Percentiles rank a stretch among this genome's conserved stretches.
Evolutionary conservation across 2,113 vertebrate species (phyloP).

Genomic region (Hoplias malabaricus): DNA sequence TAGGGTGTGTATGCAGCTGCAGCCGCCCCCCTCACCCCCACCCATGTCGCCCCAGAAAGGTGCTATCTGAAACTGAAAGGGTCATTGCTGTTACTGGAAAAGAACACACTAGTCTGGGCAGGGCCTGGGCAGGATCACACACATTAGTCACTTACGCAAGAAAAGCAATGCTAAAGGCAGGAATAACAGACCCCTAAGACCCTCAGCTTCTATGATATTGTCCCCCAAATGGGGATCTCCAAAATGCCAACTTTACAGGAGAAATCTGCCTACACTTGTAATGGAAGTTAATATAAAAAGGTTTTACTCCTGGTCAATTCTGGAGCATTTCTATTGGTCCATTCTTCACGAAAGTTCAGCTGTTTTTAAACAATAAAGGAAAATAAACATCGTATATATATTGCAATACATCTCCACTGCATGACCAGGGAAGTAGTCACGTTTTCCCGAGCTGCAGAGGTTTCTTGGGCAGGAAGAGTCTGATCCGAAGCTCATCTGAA

Average conservation of each 20-base stretch:
- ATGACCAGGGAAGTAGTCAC: conserved; percentile 2
- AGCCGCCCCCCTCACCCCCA: too few species aligned
- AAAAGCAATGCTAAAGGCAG: background rate
- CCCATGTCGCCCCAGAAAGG: background rate
- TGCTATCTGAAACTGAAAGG: background rate
- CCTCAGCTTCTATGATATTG: background rate
- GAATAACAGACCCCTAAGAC: background rate
- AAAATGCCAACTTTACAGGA: too few species aligned
- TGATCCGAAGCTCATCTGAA: background rate
- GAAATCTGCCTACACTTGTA: too few species aligned
- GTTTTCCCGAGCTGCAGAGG: conserved; percentile 11
- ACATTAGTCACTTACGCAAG: background rate
- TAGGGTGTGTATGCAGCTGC: conserved; percentile 41
- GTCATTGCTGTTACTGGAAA: conserved; percentile 14
- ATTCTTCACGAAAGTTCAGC: too few species aligned
- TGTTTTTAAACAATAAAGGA: too few species aligned
- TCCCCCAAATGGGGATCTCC: too few species aligned
- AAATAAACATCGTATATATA: too few species aligned
- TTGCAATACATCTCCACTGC: background rate
- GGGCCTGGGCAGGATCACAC: background rate
- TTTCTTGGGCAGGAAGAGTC: conserved; percentile 26
- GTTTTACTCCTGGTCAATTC: too few species aligned
- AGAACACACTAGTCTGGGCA: background rate
- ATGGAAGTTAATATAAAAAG: too few species aligned
- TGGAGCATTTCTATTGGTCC: too few species aligned